phyloP scores from a whole-genome alignment of 2,888 invertebrate species.

The Miltochrista miniata region DNA sequence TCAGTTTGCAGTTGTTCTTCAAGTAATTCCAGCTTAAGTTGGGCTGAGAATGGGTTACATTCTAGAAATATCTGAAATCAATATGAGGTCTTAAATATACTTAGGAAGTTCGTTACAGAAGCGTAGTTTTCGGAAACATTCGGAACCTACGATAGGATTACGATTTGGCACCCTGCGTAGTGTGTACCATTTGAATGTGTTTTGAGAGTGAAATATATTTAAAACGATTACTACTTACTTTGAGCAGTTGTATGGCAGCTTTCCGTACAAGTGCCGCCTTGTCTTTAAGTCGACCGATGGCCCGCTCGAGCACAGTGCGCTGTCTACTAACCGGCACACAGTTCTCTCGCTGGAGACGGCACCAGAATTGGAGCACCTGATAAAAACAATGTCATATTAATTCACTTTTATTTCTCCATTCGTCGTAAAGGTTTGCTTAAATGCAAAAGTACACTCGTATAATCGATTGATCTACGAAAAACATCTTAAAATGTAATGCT shows the following conservation, averaged over 20 bases:
- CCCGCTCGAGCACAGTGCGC: conserved; percentile 86
- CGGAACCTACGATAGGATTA: no score
- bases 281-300: conserved; percentile 90
- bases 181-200: no score
- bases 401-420: no score
- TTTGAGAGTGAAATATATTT: no score
- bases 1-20: conserved; percentile 84
- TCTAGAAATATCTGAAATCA: conserved; percentile 87
- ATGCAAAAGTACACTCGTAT: no score
- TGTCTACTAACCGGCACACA: conserved; percentile 90
- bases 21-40: conserved; percentile 84
- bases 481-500: no score
- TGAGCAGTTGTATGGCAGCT: conserved; percentile 90
- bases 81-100: not conserved
- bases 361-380: conserved; percentile 91
- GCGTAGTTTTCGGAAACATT: no score
- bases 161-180: no score
- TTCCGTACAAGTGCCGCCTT: conserved; percentile 94
- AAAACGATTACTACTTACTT: conserved; percentile 52
- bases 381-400: not conserved
- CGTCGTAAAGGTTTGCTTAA: no score
- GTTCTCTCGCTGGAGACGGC: conserved; percentile 89
- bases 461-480: no score
- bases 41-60: conserved; percentile 93
- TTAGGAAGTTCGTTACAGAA: no score